Evolutionary conservation across 2,113 vertebrate species (phyloP).

Genomic region (Lycaon pictus): DNA sequence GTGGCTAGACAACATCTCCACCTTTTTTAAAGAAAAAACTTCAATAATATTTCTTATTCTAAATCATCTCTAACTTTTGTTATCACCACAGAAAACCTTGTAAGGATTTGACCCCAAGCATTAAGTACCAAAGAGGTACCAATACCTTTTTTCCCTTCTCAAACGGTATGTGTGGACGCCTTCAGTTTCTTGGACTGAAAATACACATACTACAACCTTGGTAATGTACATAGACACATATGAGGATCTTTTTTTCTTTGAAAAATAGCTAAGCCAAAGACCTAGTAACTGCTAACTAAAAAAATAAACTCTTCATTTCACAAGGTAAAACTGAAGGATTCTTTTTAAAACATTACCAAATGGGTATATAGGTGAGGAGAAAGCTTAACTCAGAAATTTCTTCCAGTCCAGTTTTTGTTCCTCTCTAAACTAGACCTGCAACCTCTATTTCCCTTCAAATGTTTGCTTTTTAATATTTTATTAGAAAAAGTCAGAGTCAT

Average conservation of each 20-base stretch:
- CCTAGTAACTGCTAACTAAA: background rate
- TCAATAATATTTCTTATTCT: slow-evolving; percentile 39
- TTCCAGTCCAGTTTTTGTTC: background rate
- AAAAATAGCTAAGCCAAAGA: slow-evolving; percentile 22
- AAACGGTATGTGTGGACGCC: background rate
- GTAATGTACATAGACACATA: background rate
- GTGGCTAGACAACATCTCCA: background rate
- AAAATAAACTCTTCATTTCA: slow-evolving; percentile 6
- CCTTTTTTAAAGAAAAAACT: slow-evolving; percentile 32
- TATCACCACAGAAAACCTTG: background rate
- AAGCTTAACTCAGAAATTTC: background rate
- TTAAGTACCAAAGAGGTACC: background rate
- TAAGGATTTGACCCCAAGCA: background rate
- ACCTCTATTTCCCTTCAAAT: background rate
- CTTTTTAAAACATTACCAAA: background rate
- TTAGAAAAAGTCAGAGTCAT: slow-evolving; percentile 2
- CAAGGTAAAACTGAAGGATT: slow-evolving; percentile 17
- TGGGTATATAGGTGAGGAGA: background rate
- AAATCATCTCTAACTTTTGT: slow-evolving; percentile 35
- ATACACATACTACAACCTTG: background rate
- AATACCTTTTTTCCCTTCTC: background rate
- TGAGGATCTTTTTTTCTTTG: background rate
- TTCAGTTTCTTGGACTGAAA: slow-evolving; percentile 2
- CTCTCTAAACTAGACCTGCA: background rate
- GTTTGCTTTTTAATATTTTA: slow-evolving; percentile 47